phyloP scores from a whole-genome alignment of 2,888 invertebrate species.

The Odiellus spinosus region DNA sequence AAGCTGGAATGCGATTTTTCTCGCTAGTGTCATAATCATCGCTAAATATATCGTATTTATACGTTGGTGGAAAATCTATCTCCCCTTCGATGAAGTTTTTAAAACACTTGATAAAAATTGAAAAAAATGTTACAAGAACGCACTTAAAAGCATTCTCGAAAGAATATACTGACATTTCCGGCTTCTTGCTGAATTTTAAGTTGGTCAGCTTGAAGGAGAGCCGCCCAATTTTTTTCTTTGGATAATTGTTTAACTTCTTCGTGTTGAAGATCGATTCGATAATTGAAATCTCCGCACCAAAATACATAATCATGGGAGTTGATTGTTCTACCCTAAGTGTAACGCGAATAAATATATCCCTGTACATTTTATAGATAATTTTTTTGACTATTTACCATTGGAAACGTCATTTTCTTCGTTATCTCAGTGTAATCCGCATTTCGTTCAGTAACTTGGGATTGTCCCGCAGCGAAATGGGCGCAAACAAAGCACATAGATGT shows the following conservation, averaged over 20 bases:
- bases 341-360: no score
- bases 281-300: constrained; percentile 99
- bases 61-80: constrained; percentile 84
- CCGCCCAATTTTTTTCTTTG: constrained; percentile 51
- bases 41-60: constrained; percentile 96
- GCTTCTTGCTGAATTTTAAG: constrained; percentile 40
- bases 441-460: constrained; percentile 81
- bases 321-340: constrained; percentile 61
- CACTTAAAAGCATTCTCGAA: no score
- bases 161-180: constrained; percentile 24
- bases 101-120: constrained; percentile 44
- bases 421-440: constrained; percentile 96
- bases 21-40: constrained; percentile 99
- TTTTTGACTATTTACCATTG: constrained; percentile 52
- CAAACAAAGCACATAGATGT: constrained; percentile 95
- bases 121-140: not conserved
- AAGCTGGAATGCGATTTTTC: constrained; percentile 89
- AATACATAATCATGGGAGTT: constrained; percentile 95
- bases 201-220: constrained; percentile 74
- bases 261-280: constrained; percentile 86
- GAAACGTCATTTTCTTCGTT: constrained; percentile 61
- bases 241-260: constrained; percentile 79
- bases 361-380: no score
- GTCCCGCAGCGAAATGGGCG: constrained; percentile 97
- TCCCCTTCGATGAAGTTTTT: constrained; percentile 84